Evolutionary conservation across 2,888 invertebrate genomes (phyloP).

Genomic region (Allolobophora icterica): DNA sequence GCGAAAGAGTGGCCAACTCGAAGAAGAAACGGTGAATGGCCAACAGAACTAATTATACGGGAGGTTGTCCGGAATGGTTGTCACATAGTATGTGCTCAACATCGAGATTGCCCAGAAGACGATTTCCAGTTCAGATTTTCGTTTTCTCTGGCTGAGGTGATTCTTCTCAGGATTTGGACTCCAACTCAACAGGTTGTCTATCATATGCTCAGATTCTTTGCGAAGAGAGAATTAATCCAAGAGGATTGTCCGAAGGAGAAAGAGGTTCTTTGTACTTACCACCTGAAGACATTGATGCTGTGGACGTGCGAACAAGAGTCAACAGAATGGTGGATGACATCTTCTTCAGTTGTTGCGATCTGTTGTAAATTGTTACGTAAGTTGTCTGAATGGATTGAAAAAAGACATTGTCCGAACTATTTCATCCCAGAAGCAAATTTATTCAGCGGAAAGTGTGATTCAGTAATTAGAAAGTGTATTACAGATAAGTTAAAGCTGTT

Average conservation of each 20-base stretch:
- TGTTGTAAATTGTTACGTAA: background rate
- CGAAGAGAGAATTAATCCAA: background rate
- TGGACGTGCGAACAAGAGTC: background rate
- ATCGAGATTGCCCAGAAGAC: background rate
- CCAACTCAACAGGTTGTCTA: background rate
- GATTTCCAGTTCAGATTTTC: background rate
- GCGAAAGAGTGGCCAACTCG: conserved; percentile 1
- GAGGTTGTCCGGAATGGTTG: background rate
- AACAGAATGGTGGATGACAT: background rate
- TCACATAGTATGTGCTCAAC: background rate
- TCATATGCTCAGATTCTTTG: conserved; percentile 1
- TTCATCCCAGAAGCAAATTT: conserved; percentile 4
- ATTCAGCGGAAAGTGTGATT: background rate
- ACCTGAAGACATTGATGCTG: background rate
- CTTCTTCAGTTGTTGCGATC: background rate
- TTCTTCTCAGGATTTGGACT: background rate
- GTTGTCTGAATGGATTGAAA: background rate
- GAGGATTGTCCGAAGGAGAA: background rate
- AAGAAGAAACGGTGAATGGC: background rate
- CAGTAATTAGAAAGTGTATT: background rate
- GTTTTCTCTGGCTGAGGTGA: background rate
- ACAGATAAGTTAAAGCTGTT: background rate
- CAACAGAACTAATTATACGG: background rate
- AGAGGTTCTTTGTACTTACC: background rate
- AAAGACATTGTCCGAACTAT: background rate